Conservation (phyloP, 2,888 invertebrate species). For the Drosophila barbarae region DNA sequence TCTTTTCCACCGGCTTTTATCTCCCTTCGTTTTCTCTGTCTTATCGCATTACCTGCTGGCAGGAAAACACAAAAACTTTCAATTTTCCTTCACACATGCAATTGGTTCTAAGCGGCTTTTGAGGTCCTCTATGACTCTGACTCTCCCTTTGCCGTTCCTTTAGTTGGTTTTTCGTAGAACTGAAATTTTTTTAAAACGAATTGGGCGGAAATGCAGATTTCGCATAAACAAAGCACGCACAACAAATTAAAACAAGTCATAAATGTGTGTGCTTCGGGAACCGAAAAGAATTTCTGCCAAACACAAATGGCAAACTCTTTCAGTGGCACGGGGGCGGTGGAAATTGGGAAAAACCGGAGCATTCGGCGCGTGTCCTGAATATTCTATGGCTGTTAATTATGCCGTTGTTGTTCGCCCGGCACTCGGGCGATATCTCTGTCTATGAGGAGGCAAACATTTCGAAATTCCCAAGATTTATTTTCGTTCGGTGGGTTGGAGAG, state of each 20-base stretch:
- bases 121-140: conserved; percentile 1
- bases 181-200: conserved; percentile 24
- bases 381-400: conserved; percentile 74
- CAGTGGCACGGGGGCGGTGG: conserved; percentile 14
- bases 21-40: background rate
- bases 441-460: conserved; percentile 40
- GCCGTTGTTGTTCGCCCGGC: conserved; percentile 31
- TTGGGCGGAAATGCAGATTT: conserved; percentile 50
- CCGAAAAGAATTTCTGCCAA: conserved; percentile 28
- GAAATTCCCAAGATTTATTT: conserved; percentile 62
- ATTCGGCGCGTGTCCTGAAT: conserved; percentile 60
- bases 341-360: conserved; percentile 40
- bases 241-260: conserved; percentile 62
- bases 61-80: conserved; percentile 19
- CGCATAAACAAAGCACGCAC: conserved; percentile 58
- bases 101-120: conserved; percentile 55
- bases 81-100: conserved; percentile 44
- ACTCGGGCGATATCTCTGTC: conserved; percentile 32
- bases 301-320: conserved; percentile 48
- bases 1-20: background rate
- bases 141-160: background rate
- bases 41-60: conserved; percentile 20
- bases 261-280: conserved; percentile 42
- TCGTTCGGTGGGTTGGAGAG: conserved; percentile 8
- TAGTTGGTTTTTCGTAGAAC: conserved; percentile 1